These are phyloP conservation scores for Synanthedon myopaeformis DNA, from an alignment of 2,888 invertebrate species.

Conservation along the genomic window DNA sequence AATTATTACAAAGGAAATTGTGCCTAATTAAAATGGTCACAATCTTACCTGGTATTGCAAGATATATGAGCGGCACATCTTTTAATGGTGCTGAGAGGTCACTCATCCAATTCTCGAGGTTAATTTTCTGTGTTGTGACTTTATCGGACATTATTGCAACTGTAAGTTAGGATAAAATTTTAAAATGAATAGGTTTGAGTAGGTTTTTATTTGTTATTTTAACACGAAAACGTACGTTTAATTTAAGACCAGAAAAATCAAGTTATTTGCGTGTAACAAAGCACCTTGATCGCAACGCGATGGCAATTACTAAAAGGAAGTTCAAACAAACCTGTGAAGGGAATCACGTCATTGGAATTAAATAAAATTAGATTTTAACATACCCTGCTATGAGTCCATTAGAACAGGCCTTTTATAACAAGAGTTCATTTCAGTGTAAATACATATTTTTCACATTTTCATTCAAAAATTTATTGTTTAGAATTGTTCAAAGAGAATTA, in stretches of 20 bases:
- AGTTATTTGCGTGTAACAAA: neutral
- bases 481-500: no score
- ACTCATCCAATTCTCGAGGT: constrained; percentile 79
- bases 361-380: neutral
- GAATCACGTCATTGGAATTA: neutral
- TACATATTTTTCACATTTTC: no score
- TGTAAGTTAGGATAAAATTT: neutral
- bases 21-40: neutral
- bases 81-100: constrained; percentile 71
- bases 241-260: neutral
- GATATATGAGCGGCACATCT: constrained; percentile 73
- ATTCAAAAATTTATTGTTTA: no score
- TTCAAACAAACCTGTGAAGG: neutral
- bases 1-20: no score
- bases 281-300: neutral
- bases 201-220: neutral
- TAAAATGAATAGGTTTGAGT: neutral
- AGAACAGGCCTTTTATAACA: neutral
- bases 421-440: no score
- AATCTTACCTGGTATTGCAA: constrained; percentile 80
- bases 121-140: constrained; percentile 26
- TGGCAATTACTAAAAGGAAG: neutral
- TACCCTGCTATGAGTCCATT: neutral
- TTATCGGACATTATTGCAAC: constrained; percentile 37
- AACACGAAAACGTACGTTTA: no score